Conservation (phyloP, 30 jellyfish, hydroid and myxozoan species). For the Sanderia malayensis region DNA sequence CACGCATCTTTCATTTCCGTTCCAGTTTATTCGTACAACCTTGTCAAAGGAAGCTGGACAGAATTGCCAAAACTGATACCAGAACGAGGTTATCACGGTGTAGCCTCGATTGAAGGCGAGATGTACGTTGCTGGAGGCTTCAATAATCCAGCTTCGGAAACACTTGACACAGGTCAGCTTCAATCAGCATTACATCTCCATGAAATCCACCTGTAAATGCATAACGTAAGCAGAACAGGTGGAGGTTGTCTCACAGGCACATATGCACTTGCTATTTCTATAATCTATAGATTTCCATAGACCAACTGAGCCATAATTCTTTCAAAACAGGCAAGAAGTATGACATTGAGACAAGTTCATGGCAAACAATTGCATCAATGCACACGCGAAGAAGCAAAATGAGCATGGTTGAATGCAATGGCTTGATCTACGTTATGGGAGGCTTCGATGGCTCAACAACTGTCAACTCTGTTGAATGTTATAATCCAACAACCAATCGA, state of each 20-base stretch:
- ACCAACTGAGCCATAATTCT: neutral
- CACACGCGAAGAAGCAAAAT: conserved; percentile 91
- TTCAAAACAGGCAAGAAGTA: conserved; percentile 66
- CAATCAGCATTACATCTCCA: no score
- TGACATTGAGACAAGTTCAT: conserved; percentile 79
- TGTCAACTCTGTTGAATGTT: conserved; percentile 93
- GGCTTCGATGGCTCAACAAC: conserved; percentile 98
- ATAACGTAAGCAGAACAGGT: no score
- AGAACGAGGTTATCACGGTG: conserved; percentile 97
- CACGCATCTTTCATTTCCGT: neutral
- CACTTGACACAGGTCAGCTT: conserved; percentile 91
- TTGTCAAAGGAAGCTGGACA: conserved; percentile 88
- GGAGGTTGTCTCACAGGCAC: no score
- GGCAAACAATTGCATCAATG: conserved; percentile 86
- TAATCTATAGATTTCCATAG: no score
- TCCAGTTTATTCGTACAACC: conserved; percentile 83
- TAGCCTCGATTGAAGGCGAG: conserved; percentile 92
- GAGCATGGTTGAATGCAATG: conserved; percentile 94
- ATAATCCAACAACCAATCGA: conserved; percentile 90
- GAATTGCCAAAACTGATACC: conserved; percentile 88
- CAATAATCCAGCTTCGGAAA: conserved; percentile 77
- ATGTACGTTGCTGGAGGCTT: conserved; percentile 95
- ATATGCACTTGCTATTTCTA: no score
- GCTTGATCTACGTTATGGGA: conserved; percentile 83
- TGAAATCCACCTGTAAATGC: no score